A percentile compares a stretch with the other conserved stretches of the same genome.
These are phyloP conservation scores for Brenthis ino DNA, from an alignment of 2,888 invertebrate species.

Conservation along the genomic window DNA sequence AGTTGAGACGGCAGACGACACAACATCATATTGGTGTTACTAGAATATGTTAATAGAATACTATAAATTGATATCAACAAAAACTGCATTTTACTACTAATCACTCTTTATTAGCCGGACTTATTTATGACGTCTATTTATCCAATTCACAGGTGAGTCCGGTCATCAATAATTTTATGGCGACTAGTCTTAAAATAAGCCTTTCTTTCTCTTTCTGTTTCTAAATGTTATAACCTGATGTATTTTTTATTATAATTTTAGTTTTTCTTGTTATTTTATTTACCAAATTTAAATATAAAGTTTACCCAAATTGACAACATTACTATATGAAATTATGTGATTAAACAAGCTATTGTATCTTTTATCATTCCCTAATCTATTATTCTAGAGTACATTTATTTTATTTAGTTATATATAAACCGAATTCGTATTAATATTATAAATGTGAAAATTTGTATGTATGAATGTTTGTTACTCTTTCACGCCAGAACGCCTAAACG, in stretches of 20 bases:
- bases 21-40: conserved; percentile 61
- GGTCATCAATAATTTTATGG: background rate
- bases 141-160: background rate
- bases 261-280: no score
- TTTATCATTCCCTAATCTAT: no score
- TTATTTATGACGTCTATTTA: conserved; percentile 11
- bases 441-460: no score
- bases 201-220: background rate
- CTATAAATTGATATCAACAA: conserved; percentile 39
- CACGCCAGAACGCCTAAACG: no score
- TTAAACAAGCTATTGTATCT: no score
- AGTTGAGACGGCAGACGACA: conserved; percentile 43
- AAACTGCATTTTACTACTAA: conserved; percentile 23
- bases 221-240: background rate
- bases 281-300: no score
- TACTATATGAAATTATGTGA: no score
- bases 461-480: no score
- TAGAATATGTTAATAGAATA: conserved; percentile 63
- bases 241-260: background rate
- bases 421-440: no score
- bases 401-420: no score
- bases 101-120: conserved; percentile 16
- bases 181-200: background rate
- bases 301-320: no score
- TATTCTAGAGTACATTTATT: no score